These are phyloP conservation scores for Oenanthe oenanthe DNA, from an alignment of 2,113 vertebrate genomes.

Conservation along the genomic window DNA sequence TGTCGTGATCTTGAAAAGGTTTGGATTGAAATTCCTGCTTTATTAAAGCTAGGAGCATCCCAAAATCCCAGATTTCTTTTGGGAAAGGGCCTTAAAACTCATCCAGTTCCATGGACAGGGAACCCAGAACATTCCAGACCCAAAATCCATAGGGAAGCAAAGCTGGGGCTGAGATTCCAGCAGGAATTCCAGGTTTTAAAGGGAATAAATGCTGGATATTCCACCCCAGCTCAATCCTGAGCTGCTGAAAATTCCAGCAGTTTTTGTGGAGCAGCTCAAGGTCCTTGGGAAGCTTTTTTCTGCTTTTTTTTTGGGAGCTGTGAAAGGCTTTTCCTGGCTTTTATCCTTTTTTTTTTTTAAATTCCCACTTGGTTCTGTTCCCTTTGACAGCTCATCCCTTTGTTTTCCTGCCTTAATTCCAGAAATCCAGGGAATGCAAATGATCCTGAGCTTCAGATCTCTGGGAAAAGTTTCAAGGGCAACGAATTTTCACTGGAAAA, in stretches of 20 bases:
- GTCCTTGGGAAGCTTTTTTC: neutral
- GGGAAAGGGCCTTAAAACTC: neutral
- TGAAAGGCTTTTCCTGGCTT: neutral
- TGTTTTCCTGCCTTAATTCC: neutral
- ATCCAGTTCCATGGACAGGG: neutral
- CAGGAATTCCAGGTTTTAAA: neutral
- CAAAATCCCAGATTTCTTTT: fast-evolving
- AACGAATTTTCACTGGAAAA: neutral
- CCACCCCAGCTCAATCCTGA: neutral
- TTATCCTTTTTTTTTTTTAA: neutral
- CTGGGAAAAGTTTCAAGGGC: neutral
- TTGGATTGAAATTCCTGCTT: neutral
- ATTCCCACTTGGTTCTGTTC: neutral
- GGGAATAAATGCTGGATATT: fast-evolving
- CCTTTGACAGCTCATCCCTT: neutral
- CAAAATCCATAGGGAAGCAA: neutral
- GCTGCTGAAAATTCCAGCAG: neutral
- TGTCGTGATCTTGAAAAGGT: fast-evolving
- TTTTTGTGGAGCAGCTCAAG: neutral
- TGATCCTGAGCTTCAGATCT: neutral
- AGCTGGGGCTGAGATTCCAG: neutral
- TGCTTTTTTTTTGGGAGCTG: neutral
- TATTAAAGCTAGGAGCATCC: neutral
- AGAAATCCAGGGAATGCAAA: neutral
- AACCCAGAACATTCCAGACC: neutral